Base-by-base conservation (phyloP, 1,140 invertebrate genomes). In the Pentalonia nigronervosa region DNA sequence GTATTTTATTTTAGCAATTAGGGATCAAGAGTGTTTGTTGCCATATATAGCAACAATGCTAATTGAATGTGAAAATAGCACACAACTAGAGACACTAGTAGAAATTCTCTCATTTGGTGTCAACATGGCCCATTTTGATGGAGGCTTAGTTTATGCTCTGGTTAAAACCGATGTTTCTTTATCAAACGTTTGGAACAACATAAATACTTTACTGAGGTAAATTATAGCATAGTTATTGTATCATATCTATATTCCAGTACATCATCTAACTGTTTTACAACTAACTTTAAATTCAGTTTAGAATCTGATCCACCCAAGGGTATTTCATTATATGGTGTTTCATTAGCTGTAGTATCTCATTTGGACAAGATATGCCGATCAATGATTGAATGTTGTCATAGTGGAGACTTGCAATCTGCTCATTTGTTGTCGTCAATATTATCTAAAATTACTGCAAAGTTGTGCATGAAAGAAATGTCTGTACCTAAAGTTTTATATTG, bases 401-500 rank as follows among this genome's bases (percentile, higher is more conserved):
- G 48, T n/a, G 91, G 91, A 30, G 91, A 93, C 7, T 86, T 93
- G 91, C 11, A 93, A 0, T 86, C 81, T 84, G 91, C 91, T 45
- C 91, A 93, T 45, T 53, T 84, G 17, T 86, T 93, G 48, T 93
- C 91, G 45, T 93, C 81, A 9, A 93, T 93, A 86, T 17, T 93
- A n/a, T 93, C 81, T 93, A 93, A 93, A 93, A 41, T 93, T 41
- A 34, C 76, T 9, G 9, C 81, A 86, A 93, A 93, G 30, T 56
- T 93, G 56, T 93, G 67, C 34, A 53, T 83, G 48, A 81, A 83
- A 93, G 91, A 93, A 93, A 86, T 93, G 81, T 84, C 76, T 53
- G 91, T 93, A 41, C 76, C 91, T 41, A 93, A 93, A 93, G 91
- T 93, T 41, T 83, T 93, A 30, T 93, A 93, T n/a, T 93, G 67